Percentiles rank a stretch among this genome's conserved stretches.
Conservation (phyloP, 2,797 vertebrate species). For the Syngnathus acus region DNA sequence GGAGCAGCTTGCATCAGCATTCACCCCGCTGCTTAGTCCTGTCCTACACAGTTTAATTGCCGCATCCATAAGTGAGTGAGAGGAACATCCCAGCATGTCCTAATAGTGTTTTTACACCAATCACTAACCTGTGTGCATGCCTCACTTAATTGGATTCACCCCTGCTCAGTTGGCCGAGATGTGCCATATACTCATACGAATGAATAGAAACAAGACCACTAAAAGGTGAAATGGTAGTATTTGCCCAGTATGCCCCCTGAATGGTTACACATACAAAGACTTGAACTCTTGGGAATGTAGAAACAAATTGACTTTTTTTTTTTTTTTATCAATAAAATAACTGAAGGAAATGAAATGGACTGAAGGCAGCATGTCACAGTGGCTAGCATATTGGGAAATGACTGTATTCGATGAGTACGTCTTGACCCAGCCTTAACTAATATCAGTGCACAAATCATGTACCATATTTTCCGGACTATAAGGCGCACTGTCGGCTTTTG, state of each 20-base stretch:
- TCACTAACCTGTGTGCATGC: background rate
- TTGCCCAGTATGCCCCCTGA: background rate
- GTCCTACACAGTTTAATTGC: slow-evolving; percentile 25
- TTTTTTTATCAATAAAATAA: no score
- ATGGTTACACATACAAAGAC: background rate
- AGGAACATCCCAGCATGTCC: background rate
- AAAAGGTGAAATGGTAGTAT: background rate
- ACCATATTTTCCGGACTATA: no score
- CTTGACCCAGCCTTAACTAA: background rate
- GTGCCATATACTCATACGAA: background rate
- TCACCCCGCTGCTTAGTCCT: slow-evolving; percentile 11
- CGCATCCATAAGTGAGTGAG: slow-evolving; percentile 17
- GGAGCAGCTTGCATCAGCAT: slow-evolving; percentile 21
- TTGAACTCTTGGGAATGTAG: background rate
- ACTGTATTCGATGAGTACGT: no score
- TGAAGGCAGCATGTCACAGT: no score
- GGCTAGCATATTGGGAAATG: no score
- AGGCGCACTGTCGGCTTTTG: no score
- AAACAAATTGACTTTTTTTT: no score
- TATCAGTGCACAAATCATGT: background rate
- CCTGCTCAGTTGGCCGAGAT: background rate
- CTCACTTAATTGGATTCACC: background rate
- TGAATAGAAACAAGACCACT: background rate
- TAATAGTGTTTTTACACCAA: slow-evolving; percentile 6
- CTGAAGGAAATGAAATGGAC: no score